Conservation (phyloP, 2,113 vertebrate genomes). For the Rhombomys opimus region DNA sequence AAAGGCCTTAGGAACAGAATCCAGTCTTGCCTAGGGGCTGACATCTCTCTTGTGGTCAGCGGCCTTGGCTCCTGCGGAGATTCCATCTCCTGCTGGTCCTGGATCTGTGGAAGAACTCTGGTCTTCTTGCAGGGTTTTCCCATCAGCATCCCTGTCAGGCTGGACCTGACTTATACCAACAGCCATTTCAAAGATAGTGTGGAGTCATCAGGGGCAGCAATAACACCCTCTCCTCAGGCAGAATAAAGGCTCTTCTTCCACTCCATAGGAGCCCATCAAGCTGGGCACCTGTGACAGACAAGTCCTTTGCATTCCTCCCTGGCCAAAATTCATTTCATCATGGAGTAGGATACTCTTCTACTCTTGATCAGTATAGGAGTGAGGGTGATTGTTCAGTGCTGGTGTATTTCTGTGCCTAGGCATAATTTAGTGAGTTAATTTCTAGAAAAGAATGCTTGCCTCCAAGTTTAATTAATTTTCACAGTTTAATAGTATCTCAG, state of each 20-base stretch:
- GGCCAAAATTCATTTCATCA: too few species aligned
- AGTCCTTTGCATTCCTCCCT: not conserved
- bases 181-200: not conserved
- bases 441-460: conserved; percentile 31
- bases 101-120: not conserved
- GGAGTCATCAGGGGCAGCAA: not conserved
- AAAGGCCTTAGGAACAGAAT: not conserved
- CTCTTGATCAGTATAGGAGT: not conserved
- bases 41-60: not conserved
- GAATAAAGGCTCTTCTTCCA: not conserved
- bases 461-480: conserved; percentile 69
- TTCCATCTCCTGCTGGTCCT: not conserved
- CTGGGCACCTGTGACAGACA: not conserved
- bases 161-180: too few species aligned
- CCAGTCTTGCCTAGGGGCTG: not conserved
- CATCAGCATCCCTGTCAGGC: too few species aligned
- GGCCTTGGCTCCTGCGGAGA: not conserved
- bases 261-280: not conserved
- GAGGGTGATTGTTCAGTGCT: not conserved
- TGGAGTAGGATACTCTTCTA: not conserved
- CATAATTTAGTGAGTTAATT: conserved; percentile 52
- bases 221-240: not conserved
- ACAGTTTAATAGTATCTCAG: conserved; percentile 72
- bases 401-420: not conserved
- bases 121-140: not conserved